Conservation (phyloP, 2,888 invertebrate species). For the Mythimna pallens region DNA sequence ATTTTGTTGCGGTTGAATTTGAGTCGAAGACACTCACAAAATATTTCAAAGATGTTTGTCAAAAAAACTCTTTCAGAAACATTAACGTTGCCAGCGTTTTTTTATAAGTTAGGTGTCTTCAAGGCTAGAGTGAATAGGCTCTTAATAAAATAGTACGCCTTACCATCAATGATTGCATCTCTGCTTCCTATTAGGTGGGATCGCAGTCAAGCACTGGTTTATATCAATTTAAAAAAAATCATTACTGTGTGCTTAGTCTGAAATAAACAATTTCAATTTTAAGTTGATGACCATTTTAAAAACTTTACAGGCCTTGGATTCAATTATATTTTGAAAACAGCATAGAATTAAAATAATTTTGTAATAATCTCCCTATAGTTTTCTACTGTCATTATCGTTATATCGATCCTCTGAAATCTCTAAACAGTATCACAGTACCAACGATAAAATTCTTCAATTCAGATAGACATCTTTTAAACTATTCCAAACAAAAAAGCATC, state of each 20-base stretch:
- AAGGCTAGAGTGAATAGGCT: too few relatives aligned
- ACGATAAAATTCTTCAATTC: conserved; percentile 23
- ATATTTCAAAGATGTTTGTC: background rate
- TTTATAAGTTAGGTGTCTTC: too few relatives aligned
- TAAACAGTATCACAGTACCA: conserved; percentile 1
- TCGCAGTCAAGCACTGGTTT: too few relatives aligned
- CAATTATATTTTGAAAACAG: background rate
- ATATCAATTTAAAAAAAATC: too few relatives aligned
- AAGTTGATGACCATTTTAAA: background rate
- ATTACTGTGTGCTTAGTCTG: too few relatives aligned
- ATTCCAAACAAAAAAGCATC: conserved; percentile 35
- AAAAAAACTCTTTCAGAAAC: background rate
- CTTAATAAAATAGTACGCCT: too few relatives aligned
- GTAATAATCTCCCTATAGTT: background rate
- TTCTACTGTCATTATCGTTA: background rate
- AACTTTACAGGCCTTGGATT: background rate
- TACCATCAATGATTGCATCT: too few relatives aligned
- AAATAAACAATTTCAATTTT: background rate
- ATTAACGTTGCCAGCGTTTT: background rate
- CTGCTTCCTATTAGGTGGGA: too few relatives aligned
- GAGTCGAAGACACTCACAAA: background rate
- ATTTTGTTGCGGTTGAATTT: background rate
- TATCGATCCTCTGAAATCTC: background rate
- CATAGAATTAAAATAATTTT: background rate
- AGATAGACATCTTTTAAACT: conserved; percentile 52